Base-by-base conservation (phyloP, 1,140 invertebrate genomes). In the Sycophaga agraensis region DNA sequence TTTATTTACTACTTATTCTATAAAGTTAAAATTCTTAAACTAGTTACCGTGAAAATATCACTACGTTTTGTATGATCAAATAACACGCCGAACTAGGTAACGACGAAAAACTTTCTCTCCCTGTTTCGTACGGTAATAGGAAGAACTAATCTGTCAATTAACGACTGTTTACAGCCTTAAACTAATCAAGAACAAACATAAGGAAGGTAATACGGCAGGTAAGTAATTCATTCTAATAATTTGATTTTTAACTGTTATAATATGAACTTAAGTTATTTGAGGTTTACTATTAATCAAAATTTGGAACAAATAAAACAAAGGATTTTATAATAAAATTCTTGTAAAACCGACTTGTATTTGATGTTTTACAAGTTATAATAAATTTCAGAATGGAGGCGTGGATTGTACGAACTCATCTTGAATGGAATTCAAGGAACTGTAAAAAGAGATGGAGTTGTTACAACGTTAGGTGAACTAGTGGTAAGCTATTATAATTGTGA, bases 371-470 rank as follows among this genome's bases (percentile, higher is more conserved):
- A n/a, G n/a, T n/a, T 12, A 19, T 19, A 24, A 19, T 61, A 67
- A n/a, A 28, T 63, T 69, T 42, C 65, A 83, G 82, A 78, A 77
- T 78, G 82, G 72, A 74, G 73, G 56, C 67, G 78, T 63, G 81
- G 77, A 55, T 72, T 84, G 45, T 84, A 84, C 73, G 82, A 84
- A 71, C 81, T 93, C 60, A 81, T 92, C 55, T 85, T 86, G 63
- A 86, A 87, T 76, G 88, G 88, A 56, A 80, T 90, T 45, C 83
- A 83, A 61, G 89, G 88, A 42, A 80, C 77, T 54, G 68, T 92
- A 48, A 90, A 89, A 71, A 89, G 86, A 74, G 90, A 92, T 72
- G 80, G 82, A 61, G 85, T 89, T 46, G 78, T 90, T 22, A 79
- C 83, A 59, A 83, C 84, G 24, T 79, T 93, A 40, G 80, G 79